These are phyloP conservation scores for Nasonia vitripennis DNA, from an alignment of 1,140 invertebrate genomes.

Conservation along the genomic window DNA sequence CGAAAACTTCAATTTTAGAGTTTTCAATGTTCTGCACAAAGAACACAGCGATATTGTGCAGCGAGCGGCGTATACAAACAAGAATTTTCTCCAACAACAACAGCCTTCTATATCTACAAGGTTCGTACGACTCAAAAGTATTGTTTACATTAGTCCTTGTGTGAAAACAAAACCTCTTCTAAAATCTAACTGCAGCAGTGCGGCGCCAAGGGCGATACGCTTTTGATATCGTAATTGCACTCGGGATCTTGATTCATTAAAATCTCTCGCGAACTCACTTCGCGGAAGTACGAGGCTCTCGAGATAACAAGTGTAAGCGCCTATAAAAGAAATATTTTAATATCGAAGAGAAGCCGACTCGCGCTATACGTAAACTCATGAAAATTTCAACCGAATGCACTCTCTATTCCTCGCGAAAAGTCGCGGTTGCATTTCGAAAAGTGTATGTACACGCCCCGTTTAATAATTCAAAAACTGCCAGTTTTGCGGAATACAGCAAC, in stretches of 20 bases:
- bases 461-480: background rate
- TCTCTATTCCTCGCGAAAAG: background rate
- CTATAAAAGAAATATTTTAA: conserved; percentile 27
- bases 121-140: background rate
- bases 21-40: no score
- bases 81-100: no score
- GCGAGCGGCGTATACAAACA: no score
- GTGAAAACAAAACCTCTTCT: background rate
- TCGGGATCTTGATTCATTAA: conserved; percentile 12
- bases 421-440: background rate
- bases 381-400: background rate
- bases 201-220: background rate
- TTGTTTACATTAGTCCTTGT: background rate
- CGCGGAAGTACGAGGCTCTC: background rate
- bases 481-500: no score
- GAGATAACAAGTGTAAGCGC: conserved; percentile 13
- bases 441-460: background rate
- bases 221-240: conserved; percentile 5
- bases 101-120: background rate
- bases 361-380: background rate
- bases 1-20: background rate
- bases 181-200: background rate
- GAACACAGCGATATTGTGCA: no score
- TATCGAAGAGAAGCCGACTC: background rate
- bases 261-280: conserved; percentile 6